Evolutionary conservation across 2,113 vertebrate genomes (phyloP).

Genomic region (Leptobrachium leishanense): DNA sequence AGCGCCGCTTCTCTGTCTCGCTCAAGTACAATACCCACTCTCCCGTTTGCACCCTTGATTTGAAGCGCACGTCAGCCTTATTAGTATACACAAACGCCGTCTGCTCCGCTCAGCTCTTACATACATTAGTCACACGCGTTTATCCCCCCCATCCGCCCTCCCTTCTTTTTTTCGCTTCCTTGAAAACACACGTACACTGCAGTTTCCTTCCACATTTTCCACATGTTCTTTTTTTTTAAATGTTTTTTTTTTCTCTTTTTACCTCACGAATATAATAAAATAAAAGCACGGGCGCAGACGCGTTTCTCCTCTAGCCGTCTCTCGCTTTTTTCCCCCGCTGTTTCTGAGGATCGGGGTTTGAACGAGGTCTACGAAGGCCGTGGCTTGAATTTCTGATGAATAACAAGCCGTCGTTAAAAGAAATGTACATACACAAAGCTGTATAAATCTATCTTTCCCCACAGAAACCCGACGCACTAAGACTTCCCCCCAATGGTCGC

Average conservation of each 20-base stretch:
- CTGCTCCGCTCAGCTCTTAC: background rate
- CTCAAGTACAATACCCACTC: constrained; percentile 4
- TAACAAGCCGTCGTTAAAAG: no score
- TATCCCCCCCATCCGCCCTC: background rate
- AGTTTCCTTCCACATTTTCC: background rate
- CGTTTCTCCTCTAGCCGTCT: background rate
- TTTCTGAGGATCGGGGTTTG: no score
- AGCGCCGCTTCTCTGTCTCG: constrained; percentile 29
- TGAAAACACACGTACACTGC: background rate
- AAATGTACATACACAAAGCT: no score
- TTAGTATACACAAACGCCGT: background rate
- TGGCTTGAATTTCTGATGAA: no score
- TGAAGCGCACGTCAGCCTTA: constrained; percentile 22
- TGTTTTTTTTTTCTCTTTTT: no score
- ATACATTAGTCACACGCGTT: constrained; percentile 10
- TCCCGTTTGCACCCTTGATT: constrained; percentile 10
- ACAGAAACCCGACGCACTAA: no score
- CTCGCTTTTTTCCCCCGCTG: no score
- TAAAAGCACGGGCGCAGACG: background rate
- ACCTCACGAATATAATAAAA: background rate
- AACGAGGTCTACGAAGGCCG: no score
- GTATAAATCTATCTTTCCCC: no score
- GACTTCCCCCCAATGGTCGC: no score
- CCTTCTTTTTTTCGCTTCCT: background rate
- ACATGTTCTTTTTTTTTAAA: no score